Conservation (phyloP, 2,113 vertebrate genomes). For the Tetrao urogallus region DNA sequence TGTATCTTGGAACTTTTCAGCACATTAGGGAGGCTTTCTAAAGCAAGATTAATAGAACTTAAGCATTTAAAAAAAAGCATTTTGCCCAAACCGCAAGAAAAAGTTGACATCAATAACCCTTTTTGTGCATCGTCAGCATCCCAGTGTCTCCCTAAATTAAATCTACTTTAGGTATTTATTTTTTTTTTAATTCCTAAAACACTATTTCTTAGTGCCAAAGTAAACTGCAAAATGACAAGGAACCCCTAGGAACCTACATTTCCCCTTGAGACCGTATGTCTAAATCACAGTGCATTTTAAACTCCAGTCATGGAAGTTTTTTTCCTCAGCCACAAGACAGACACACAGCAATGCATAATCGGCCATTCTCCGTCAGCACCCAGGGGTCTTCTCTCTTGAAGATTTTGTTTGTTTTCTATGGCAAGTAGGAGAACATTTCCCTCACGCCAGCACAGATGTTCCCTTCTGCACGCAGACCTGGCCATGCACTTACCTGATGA, state of each 20-base stretch:
- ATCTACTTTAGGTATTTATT: not conserved
- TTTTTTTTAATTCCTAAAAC: not conserved
- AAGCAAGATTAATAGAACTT: not conserved
- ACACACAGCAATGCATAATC: not conserved
- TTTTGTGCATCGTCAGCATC: not conserved
- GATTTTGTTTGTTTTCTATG: not conserved
- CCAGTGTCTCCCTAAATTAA: not conserved
- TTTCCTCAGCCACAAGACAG: not conserved
- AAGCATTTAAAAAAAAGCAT: not conserved
- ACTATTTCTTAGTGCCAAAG: not conserved
- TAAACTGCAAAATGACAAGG: not conserved
- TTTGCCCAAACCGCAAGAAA: not conserved
- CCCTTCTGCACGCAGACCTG: not conserved
- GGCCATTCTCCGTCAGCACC: not conserved
- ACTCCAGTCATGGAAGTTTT: accelerated
- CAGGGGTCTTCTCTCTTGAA: not conserved
- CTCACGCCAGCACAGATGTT: not conserved
- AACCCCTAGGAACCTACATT: not conserved
- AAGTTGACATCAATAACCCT: not conserved
- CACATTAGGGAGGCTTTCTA: not conserved
- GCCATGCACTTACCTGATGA: not conserved
- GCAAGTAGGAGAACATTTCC: not conserved
- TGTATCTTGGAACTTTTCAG: not conserved
- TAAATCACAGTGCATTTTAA: not conserved
- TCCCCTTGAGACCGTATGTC: accelerated